Evolutionary conservation across 2,113 vertebrate species (phyloP), one percentile per base, ranked within the genome.

Genomic region (Trochalopteron elliotii): DNA sequence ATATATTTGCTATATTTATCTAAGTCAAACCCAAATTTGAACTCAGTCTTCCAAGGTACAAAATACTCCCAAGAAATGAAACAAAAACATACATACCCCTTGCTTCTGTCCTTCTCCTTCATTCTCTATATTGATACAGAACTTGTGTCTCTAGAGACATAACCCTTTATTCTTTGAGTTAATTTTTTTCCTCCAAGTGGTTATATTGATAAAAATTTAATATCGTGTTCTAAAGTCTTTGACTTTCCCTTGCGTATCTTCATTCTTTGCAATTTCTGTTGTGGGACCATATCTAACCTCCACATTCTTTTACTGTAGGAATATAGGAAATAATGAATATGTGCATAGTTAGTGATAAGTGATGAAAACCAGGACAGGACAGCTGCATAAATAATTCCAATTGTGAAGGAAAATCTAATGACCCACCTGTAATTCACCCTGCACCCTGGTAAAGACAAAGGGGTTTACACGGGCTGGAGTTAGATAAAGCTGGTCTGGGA

Each of bases 1-100:
- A 93, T 85, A 87, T 94, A 93, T 94, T 94, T 92, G 63, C 93
- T 92, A 60, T 96, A 87, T 96, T 94, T 89, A 80, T 90, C 93
- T 95, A 93, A 81, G 94, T 92, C 91, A 96, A 68, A 60, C 33
- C 28, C 57, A 96, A 85, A 93, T 81, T 82, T 92, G 52, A 94
- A 92, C 44, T 83, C 70, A 39, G 40, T 56, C 65, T 94, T 87
- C 67, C 44, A 72, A 79, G 47, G 55, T 60, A 86, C 45, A 86
- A 89, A 95, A 90, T 56, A 9, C 2, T 6, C 39, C n/a, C 25
- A 57, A 78, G 50, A 45, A 87, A 89, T 40, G 8, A 71, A 93
- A 85, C 61, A 71, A 84, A 95, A 76, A 6, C 25, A n/a, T 65
- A 69, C 23, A 33, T 7, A 67, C 4, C 21, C 33, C 44, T 87